phyloP scores from a whole-genome alignment of 2,797 vertebrate species.

The Neopelma chrysocephalum region DNA sequence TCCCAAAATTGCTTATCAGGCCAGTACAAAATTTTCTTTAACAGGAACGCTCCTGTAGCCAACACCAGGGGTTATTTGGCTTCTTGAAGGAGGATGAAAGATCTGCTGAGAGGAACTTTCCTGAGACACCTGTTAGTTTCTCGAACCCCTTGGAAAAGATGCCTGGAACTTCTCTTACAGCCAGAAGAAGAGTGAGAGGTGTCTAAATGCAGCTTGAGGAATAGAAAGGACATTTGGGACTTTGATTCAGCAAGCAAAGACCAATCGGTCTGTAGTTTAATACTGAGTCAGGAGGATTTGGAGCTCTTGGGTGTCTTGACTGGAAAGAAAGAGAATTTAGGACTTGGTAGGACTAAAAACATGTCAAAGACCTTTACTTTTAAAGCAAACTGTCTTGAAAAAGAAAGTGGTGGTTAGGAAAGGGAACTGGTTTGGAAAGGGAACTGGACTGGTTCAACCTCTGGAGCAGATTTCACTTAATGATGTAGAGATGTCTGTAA shows the following conservation, averaged over 20 bases:
- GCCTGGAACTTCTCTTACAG: background rate
- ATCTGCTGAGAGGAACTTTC: background rate
- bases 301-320: background rate
- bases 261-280: background rate
- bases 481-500: background rate
- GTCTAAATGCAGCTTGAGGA: background rate
- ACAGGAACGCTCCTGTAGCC: fast-evolving
- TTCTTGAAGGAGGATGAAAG: background rate
- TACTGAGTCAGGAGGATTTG: background rate
- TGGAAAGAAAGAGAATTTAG: background rate
- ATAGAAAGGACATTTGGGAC: background rate
- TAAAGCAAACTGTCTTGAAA: background rate
- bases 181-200: background rate
- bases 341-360: background rate
- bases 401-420: background rate
- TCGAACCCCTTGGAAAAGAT: background rate
- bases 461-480: background rate
- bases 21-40: background rate
- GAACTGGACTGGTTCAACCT: background rate
- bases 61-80: background rate
- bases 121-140: background rate
- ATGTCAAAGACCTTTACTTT: background rate
- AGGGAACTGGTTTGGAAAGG: background rate
- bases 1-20: background rate
- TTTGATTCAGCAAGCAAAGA: background rate